Conservation (phyloP, 1,140 invertebrate genomes). For the Hesperophylax magnus region DNA sequence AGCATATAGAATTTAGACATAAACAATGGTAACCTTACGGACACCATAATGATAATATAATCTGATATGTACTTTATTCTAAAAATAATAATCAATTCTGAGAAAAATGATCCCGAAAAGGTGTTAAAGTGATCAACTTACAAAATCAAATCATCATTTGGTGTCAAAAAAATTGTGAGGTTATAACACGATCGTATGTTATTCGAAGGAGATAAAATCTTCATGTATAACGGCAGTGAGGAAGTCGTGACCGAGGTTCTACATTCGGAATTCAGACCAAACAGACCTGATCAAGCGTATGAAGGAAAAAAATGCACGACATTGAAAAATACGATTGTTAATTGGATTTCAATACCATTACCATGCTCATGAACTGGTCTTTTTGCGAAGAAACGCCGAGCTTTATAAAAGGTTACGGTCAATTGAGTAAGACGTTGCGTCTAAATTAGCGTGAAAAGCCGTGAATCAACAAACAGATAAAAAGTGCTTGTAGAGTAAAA, state of each 20-base stretch:
- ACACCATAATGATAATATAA: no score
- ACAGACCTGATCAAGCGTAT: neutral
- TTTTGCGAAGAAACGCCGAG: neutral
- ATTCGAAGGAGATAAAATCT: slow-evolving; percentile 23
- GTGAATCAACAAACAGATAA: neutral
- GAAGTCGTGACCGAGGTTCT: slow-evolving; percentile 16
- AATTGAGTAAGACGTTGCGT: neutral
- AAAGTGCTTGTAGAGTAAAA: neutral
- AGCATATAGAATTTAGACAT: no score
- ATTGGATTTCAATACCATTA: neutral
- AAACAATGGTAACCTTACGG: no score
- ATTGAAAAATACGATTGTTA: slow-evolving; percentile 8
- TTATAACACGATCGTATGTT: slow-evolving; percentile 19
- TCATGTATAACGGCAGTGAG: slow-evolving; percentile 22
- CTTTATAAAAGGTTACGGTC: neutral
- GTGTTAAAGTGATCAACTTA: neutral
- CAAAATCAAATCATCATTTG: neutral
- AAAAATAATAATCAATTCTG: no score
- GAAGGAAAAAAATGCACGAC: slow-evolving; percentile 6
- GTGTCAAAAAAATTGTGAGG: neutral
- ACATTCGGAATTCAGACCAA: slow-evolving; percentile 10
- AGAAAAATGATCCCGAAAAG: neutral
- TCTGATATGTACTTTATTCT: no score
- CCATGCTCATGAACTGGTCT: neutral
- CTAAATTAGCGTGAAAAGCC: neutral